Evolutionary conservation across 2,888 invertebrate genomes (phyloP), one percentile per base, ranked within the genome.

Genomic region (Lasiommata megera): DNA sequence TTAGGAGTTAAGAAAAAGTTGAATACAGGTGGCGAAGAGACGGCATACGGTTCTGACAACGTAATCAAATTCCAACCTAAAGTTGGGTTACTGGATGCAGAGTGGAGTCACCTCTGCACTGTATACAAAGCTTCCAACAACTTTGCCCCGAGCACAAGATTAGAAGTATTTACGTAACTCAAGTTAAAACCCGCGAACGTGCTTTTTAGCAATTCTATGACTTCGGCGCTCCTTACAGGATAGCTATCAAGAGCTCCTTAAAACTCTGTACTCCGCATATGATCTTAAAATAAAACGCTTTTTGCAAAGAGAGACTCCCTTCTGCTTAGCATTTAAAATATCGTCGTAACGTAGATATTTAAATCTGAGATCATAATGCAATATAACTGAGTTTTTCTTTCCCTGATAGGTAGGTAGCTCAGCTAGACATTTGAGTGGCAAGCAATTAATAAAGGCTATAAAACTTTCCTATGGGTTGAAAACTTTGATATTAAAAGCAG

Each of bases 151-250:
- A 67, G 73, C 71, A 66, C 72, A 71, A 85, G 81, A 88, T 85
- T 86, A 85, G 80, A 80, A 84, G 77, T 81, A 80, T 84, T 85
- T 81, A 79, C 78, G 72, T 76, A 77, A 81, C 77, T 76, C 74
- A 68, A 71, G 69, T 71, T 73, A 70, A 76, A 73, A 73, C 67
- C 70, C 60, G 66, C 69, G 67, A 73, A 80, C 74, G 80, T 82
- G 83, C 83, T 83, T 84, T 84, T 86, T 85, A 86, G 84, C 79
- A 80, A 83, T 86, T 87, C 79, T 67, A 78, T 71, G 72, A 72
- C 73, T 71, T 68, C 61, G 67, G 65, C 67, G 72, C 67, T 67
- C 69, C 65, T 70, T 66, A 77, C 73, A 72, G 71, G 70, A 76
- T 78, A 77, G 73, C 77, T 79, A 76, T 75, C 72, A 68, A 69